Base-by-base conservation (phyloP, 2,888 invertebrate species). In the Leptogaster cylindrica region DNA sequence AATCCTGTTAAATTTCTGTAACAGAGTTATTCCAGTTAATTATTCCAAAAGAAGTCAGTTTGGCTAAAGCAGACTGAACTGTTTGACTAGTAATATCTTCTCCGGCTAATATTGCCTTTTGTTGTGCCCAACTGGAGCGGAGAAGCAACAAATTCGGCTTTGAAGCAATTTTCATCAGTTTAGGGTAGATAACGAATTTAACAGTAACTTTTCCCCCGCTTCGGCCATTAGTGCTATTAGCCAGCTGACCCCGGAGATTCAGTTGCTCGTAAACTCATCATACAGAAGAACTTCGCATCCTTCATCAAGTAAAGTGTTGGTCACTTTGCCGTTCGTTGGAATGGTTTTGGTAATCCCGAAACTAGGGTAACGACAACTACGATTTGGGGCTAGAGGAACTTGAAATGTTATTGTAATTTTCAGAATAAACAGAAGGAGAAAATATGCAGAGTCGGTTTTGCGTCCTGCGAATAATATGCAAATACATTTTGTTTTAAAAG, bases 281-380 rank as follows among this genome's bases (percentile, higher is more conserved):
- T 10, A n/a, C 4, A 1, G 14, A 39, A 7, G 10, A 14, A 39
- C 39, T 39, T 39, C 39, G 3, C 39, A 39, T 39, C 41, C 18
- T 41, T 41, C 41, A 41, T 41, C 41, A 41, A 41, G 16, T n/a
- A 41, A 16, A 41, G 41, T 41, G 41, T 18, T 41, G 41, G 18
- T 18, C 41, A 41, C 41, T 41, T 12, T 14, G 2, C 14, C 41
- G 18, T n/a, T n/a, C n/a, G 41, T 41, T 41, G 41, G 41, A 41
- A 2, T 41, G 14, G 41, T 18, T 41, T 3, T 41, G 41, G 6
- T n/a, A 41, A 41, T 6, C 41, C 41, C 3, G 18, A 41, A 41
- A 41, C 6, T 14, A 18, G 41, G 14, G 14, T 41, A 41, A 41
- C 18, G 41, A 41, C 41, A 41, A 2, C 41, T 18, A 18, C 2